Evolutionary conservation across 2,797 vertebrate genomes (phyloP).

Genomic region (Leptoclinus maculatus): DNA sequence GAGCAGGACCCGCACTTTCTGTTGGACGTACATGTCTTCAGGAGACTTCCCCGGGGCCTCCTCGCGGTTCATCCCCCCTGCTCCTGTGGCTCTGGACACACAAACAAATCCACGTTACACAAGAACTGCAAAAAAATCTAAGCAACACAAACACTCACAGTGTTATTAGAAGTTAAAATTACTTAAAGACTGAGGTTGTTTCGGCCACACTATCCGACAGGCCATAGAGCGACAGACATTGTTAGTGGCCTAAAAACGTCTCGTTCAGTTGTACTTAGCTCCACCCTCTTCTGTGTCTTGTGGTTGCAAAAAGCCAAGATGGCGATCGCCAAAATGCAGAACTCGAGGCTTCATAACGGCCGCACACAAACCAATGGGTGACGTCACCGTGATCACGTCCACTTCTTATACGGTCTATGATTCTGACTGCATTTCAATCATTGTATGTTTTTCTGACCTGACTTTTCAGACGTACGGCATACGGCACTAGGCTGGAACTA

Average conservation of each 20-base stretch:
- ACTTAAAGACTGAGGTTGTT: not conserved
- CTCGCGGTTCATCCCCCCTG: slow-evolving; percentile 99
- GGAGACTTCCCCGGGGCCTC: slow-evolving; percentile 97
- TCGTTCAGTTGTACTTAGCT: not conserved
- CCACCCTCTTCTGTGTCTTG: not conserved
- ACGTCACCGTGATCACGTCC: not conserved
- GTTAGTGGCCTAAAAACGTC: not conserved
- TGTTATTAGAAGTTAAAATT: slow-evolving; percentile 3
- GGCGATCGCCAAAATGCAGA: no score
- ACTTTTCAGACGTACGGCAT: not conserved
- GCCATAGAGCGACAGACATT: not conserved
- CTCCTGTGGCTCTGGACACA: slow-evolving; percentile 87
- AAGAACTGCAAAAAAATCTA: slow-evolving; percentile 10
- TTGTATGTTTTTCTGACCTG: not conserved
- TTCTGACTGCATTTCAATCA: slow-evolving; percentile 5
- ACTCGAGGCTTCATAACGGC: not conserved
- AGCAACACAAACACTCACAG: slow-evolving; percentile 9
- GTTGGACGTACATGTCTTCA: slow-evolving; percentile 99
- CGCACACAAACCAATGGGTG: not conserved
- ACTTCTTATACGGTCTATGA: not conserved
- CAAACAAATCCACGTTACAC: slow-evolving; percentile 52
- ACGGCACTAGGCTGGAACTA: not conserved
- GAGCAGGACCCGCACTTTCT: slow-evolving; percentile 98
- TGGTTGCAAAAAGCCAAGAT: not conserved
- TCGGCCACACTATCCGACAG: not conserved